Evolutionary conservation across 1,140 invertebrate species (phyloP), one percentile per base, ranked within the genome.

Genomic region (Babylonia areolata): DNA sequence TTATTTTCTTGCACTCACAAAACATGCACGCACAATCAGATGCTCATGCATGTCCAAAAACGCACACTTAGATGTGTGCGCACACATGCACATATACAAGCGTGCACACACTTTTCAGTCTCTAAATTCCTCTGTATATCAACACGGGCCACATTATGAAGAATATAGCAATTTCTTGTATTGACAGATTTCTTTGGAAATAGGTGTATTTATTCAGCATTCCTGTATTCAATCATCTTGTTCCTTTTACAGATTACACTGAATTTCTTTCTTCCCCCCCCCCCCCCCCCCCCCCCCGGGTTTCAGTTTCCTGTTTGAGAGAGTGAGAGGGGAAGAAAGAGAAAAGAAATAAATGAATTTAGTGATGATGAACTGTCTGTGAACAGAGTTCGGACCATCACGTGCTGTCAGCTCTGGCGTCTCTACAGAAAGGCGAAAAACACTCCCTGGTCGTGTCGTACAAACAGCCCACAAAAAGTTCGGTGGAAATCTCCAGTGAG

Each of bases 391-490:
- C 31, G 2, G 37, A 35, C 0, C 82, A 84, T 17, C 64, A 84
- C 39, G 82, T 83, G 3, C 35, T 83, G 33, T 73, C 82, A 40
- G 82, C 39, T 12, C 35, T 84, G 28, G 69, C n/a, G 5, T 69
- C 58, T 15, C 82, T 31, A 23, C 64, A 84, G 69, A 84, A 84
- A 39, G 82, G 82, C 0, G 82, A 84, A 23, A 73, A 75, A 5
- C 71, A 84, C 82, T 84, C 82, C 35, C 40, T 84, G 5, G 82
- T 84, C 1, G 82, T 84, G 69, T 84, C 82, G n/a, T 84, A 40
- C 64, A 73, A 75, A 23, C 64, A 31, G 2, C 82, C 82, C 33
- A 84, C 82, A 6, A 20, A 15, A 0, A 84, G 6, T 12, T 84
- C 82, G 28, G 37, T 84, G 39, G 69, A 71, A 28, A 84, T 84